Evolutionary conservation across 2,888 invertebrate genomes (phyloP).

Genomic region (Maniola hyperantus): DNA sequence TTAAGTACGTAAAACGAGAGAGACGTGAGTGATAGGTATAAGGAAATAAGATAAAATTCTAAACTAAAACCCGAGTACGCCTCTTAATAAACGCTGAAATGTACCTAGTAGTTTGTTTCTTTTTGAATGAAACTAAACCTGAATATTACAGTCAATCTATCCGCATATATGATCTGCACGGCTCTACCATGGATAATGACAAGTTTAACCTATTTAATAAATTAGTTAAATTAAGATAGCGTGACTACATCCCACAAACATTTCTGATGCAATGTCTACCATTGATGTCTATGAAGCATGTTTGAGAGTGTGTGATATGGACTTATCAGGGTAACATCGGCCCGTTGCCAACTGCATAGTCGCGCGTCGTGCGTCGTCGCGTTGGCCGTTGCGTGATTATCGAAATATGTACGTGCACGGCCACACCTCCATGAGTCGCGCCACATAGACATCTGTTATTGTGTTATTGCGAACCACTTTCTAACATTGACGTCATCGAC

Average conservation of each 20-base stretch:
- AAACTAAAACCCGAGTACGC: no score
- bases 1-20: no score
- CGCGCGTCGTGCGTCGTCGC: no score
- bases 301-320: conserved; percentile 11
- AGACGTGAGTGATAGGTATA: no score
- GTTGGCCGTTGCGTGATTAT: neutral
- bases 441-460: conserved; percentile 13
- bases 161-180: no score
- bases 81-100: no score
- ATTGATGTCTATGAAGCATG: conserved; percentile 19
- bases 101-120: no score
- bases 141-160: no score
- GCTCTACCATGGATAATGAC: neutral
- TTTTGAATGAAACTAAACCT: no score
- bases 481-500: conserved; percentile 38
- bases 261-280: conserved; percentile 35
- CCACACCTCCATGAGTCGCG: conserved; percentile 37
- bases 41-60: no score
- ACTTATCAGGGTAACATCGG: neutral
- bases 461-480: conserved; percentile 36
- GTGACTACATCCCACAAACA: neutral
- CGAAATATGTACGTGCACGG: conserved; percentile 25
- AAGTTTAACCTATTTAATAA: no score
- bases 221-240: conserved; percentile 7
- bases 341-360: conserved; percentile 11